These are phyloP conservation scores for Hetaerina titia DNA, from an alignment of 2,888 invertebrate species.

Conservation along the genomic window DNA sequence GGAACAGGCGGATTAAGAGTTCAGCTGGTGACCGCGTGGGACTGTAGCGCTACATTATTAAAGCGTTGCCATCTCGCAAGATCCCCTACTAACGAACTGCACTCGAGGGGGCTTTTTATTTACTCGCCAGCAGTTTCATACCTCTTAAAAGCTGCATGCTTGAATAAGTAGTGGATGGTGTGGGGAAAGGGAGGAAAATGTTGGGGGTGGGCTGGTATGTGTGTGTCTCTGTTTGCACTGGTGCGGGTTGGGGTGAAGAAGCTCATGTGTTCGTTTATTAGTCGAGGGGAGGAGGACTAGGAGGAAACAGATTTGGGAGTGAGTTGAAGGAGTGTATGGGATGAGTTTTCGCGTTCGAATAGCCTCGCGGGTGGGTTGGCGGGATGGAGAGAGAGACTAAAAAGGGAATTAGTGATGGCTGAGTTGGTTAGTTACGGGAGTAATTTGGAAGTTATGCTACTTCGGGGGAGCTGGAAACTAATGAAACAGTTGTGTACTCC, in stretches of 20 bases:
- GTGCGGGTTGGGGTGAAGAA: not conserved
- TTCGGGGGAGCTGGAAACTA: not conserved
- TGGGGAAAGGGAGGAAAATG: not conserved
- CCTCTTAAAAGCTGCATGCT: constrained; percentile 62
- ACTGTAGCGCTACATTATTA: constrained; percentile 23
- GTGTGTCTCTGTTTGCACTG: not conserved
- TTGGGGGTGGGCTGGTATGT: not conserved
- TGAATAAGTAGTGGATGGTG: not conserved
- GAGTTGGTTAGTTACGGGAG: not conserved
- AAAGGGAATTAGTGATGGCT: not conserved
- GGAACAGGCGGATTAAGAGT: constrained; percentile 28
- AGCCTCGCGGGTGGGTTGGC: not conserved
- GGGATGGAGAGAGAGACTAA: not conserved
- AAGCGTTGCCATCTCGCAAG: constrained; percentile 60
- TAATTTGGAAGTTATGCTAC: not conserved
- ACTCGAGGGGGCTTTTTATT: constrained; percentile 52
- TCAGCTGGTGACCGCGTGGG: constrained; percentile 23
- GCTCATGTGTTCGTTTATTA: too few species aligned
- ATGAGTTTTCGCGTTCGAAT: not conserved
- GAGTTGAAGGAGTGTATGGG: not conserved
- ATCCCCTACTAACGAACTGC: constrained; percentile 54
- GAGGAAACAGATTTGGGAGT: not conserved
- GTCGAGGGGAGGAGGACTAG: too few species aligned
- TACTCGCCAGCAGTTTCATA: constrained; percentile 24
- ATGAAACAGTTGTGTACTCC: not conserved